Evolutionary conservation across 2,888 invertebrate species (phyloP).

Genomic region (Pseudococcus jackbeardsleyi): DNA sequence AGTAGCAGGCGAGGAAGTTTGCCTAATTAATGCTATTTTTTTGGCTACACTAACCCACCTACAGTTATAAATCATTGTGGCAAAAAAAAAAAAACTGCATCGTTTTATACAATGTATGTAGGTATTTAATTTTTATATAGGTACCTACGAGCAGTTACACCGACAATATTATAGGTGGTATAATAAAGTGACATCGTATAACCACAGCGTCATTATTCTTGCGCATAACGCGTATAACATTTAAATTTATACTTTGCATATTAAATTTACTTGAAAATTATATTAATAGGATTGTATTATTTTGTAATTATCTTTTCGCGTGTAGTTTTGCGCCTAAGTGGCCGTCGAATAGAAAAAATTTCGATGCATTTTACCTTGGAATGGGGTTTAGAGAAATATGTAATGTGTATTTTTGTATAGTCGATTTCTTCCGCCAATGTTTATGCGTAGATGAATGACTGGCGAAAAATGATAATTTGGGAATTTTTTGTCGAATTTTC

Average conservation of each 20-base stretch:
- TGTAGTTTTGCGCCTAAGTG: neutral
- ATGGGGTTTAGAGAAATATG: neutral
- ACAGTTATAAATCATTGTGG: slow-evolving; percentile 2
- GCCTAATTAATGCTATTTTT: slow-evolving; percentile 38
- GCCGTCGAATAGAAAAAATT: neutral
- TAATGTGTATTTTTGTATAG: neutral
- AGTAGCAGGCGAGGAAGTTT: neutral
- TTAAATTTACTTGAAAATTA: neutral
- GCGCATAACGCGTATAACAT: slow-evolving; percentile 24
- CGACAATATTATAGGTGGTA: slow-evolving; percentile 11
- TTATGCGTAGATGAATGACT: neutral
- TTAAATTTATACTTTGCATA: slow-evolving; percentile 34
- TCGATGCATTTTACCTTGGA: too few relatives aligned
- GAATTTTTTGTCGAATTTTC: neutral
- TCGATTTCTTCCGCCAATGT: neutral
- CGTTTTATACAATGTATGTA: slow-evolving; percentile 24
- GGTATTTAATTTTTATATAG: slow-evolving; percentile 12
- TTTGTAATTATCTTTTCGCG: slow-evolving; percentile 13
- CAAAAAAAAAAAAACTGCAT: slow-evolving; percentile 22
- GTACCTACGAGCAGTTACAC: neutral
- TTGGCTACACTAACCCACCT: neutral
- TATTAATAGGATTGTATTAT: neutral
- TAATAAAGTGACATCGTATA: slow-evolving; percentile 18
- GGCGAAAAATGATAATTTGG: neutral
- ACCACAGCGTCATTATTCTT: slow-evolving; percentile 15